Evolutionary conservation across 1,140 invertebrate genomes (phyloP).

Genomic region (Stegodyphus mimosarum): DNA sequence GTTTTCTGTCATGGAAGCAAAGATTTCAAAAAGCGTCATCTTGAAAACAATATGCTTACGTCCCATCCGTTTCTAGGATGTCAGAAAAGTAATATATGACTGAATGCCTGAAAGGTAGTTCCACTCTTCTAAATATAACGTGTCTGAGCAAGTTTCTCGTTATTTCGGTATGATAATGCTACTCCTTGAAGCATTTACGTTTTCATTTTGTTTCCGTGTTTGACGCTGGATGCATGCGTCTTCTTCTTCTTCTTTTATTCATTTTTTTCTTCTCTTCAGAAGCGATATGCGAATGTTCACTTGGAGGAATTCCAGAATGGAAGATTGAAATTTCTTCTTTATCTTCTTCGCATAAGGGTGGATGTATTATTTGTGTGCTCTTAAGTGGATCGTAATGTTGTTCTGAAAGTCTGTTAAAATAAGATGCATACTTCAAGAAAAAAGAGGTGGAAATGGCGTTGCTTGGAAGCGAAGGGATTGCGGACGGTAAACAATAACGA

Average conservation of each 20-base stretch:
- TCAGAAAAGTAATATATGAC: no score
- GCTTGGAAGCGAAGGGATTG: not conserved
- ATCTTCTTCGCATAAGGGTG: slow-evolving; percentile 16
- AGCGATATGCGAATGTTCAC: not conserved
- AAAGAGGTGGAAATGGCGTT: not conserved
- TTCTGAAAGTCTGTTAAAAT: not conserved
- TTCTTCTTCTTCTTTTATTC: slow-evolving; percentile 11
- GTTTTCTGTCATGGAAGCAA: no score
- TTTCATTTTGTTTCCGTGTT: not conserved
- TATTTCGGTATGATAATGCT: slow-evolving; percentile 40
- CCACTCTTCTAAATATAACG: slow-evolving; percentile 38
- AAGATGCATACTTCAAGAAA: not conserved
- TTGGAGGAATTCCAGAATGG: slow-evolving; percentile 21
- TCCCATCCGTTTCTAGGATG: no score
- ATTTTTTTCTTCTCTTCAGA: no score
- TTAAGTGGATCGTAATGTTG: not conserved
- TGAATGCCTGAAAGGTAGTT: no score
- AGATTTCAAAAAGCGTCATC: no score
- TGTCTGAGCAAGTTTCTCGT: slow-evolving; percentile 23
- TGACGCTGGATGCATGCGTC: not conserved
- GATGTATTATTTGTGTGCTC: not conserved
- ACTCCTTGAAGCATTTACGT: not conserved
- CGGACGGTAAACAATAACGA: no score
- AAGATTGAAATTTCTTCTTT: slow-evolving; percentile 21
- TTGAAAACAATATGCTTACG: no score